Percentiles rank a stretch among this genome's conserved stretches.
These are phyloP conservation scores for Drosophila koepferae DNA, from an alignment of 2,888 invertebrate genomes.

Conservation along the genomic window DNA sequence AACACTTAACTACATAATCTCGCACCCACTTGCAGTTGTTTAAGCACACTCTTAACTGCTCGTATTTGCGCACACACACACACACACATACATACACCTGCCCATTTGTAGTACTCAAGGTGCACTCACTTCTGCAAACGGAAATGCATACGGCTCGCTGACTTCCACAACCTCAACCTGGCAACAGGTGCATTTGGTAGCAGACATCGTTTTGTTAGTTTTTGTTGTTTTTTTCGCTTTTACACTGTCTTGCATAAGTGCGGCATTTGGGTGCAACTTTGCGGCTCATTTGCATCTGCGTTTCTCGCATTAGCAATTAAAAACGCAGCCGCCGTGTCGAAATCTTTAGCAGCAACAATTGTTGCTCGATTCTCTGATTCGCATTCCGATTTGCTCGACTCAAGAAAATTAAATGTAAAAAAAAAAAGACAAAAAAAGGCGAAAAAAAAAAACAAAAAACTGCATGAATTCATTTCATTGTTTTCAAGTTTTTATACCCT, in stretches of 20 bases:
- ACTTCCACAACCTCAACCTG: slow-evolving; percentile 31
- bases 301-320: slow-evolving; percentile 70
- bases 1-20: slow-evolving; percentile 48
- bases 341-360: slow-evolving; percentile 34
- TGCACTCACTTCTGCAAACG: slow-evolving; percentile 51
- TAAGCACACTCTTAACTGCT: slow-evolving; percentile 7
- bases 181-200: slow-evolving; percentile 60
- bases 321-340: slow-evolving; percentile 68
- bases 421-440: slow-evolving; percentile 8
- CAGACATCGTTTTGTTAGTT: slow-evolving; percentile 32
- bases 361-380: slow-evolving; percentile 66
- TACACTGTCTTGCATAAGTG: slow-evolving; percentile 21
- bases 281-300: slow-evolving; percentile 68
- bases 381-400: slow-evolving; percentile 40
- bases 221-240: not conserved
- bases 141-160: slow-evolving; percentile 80
- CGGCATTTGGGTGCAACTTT: slow-evolving; percentile 49
- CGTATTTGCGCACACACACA: slow-evolving; percentile 24
- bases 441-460: slow-evolving; percentile 14
- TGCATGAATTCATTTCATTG: slow-evolving; percentile 43
- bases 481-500: slow-evolving; percentile 27
- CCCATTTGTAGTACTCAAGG: slow-evolving; percentile 5
- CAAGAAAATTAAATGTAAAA: slow-evolving; percentile 38
- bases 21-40: slow-evolving; percentile 31
- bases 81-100: not conserved